Conservation (phyloP, 2,113 vertebrate genomes). For the Tychaedon coryphoeus region DNA sequence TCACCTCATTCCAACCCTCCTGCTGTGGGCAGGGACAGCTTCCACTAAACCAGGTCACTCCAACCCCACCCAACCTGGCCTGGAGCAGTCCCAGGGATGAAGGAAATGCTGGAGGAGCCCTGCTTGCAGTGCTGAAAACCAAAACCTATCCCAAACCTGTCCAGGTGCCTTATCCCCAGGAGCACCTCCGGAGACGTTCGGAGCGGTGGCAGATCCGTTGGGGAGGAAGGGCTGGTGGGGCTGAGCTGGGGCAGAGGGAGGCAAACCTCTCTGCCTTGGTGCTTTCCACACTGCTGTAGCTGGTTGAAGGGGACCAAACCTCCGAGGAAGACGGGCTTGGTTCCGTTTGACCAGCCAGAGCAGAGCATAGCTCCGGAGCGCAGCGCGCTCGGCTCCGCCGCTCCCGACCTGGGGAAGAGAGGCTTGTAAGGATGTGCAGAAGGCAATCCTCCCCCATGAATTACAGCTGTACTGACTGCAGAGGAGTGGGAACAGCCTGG, state of each 20-base stretch:
- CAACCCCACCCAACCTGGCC: neutral
- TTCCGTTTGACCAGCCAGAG: constrained; percentile 99
- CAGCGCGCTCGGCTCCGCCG: fast-evolving
- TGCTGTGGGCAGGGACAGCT: neutral
- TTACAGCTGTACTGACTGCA: too few relatives aligned
- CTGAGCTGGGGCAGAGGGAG: neutral
- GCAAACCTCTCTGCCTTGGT: neutral
- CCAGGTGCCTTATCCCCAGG: neutral
- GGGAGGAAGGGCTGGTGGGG: neutral
- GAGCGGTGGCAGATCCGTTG: neutral
- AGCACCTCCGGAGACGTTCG: neutral
- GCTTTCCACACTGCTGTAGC: constrained; percentile 86
- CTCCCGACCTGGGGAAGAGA: constrained; percentile 15
- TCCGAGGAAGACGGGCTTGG: constrained; percentile 98
- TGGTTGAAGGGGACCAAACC: constrained; percentile 99
- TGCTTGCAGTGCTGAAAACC: neutral
- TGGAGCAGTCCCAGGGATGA: neutral
- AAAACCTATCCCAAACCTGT: neutral
- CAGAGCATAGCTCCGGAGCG: constrained; percentile 70
- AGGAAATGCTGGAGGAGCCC: neutral
- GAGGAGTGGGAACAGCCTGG: too few relatives aligned
- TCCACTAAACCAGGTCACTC: neutral
- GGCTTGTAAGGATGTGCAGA: too few relatives aligned
- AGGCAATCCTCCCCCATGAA: too few relatives aligned
- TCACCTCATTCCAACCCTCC: neutral